phyloP scores from a whole-genome alignment of 1,140 invertebrate genomes.

The Proctacanthus coquilletti region DNA sequence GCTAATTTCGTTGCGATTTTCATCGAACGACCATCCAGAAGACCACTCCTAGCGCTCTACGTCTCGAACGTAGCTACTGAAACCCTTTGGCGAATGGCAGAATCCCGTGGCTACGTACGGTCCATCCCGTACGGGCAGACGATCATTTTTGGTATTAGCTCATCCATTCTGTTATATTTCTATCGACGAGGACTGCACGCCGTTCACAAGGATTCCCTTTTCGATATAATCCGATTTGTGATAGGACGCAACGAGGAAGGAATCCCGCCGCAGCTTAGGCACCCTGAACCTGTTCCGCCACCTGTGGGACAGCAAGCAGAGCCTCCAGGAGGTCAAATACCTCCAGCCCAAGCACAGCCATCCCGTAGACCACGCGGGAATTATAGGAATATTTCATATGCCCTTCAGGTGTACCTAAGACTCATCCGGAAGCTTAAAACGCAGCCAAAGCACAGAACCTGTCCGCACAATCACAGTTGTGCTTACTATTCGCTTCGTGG shows the following conservation, averaged over 20 bases:
- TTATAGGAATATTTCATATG: conserved; percentile 23
- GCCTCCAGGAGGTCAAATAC: no score
- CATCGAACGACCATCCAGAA: conserved; percentile 54
- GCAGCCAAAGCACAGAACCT: conserved; percentile 34
- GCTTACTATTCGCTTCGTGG: conserved; percentile 38
- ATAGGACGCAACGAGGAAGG: conserved; percentile 45
- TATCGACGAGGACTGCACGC: conserved; percentile 35
- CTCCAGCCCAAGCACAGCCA: no score
- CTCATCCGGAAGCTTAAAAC: conserved; percentile 34
- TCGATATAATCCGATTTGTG: conserved; percentile 46
- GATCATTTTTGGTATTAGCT: conserved; percentile 43
- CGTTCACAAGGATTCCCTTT: conserved; percentile 38
- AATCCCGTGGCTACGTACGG: conserved; percentile 41
- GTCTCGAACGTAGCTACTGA: conserved; percentile 71
- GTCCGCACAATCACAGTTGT: conserved; percentile 45
- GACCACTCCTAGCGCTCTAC: conserved; percentile 55
- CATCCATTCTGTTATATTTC: conserved; percentile 41
- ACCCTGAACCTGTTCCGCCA: background rate
- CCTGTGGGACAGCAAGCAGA: conserved; percentile 9
- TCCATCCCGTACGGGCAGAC: conserved; percentile 48
- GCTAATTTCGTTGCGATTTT: conserved; percentile 55
- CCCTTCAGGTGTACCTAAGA: conserved; percentile 31
- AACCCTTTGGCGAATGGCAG: conserved; percentile 57
- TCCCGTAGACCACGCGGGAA: conserved; percentile 13
- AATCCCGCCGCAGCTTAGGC: conserved; percentile 8